phyloP scores from a whole-genome alignment of 2,888 invertebrate genomes.

The Harmothoe impar region DNA sequence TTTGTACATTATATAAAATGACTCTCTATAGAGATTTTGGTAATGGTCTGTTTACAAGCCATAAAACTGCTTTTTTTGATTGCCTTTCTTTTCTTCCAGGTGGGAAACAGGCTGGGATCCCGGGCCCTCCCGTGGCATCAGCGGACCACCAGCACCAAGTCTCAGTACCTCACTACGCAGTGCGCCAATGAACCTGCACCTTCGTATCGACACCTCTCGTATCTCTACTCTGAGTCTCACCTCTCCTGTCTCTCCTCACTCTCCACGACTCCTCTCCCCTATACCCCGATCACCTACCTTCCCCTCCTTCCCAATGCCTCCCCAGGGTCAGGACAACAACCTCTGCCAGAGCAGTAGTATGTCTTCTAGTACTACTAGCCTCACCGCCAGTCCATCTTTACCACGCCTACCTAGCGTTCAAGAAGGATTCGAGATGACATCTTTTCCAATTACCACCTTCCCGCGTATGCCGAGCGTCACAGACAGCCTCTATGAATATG shows the following conservation, averaged over 20 bases:
- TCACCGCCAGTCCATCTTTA: neutral
- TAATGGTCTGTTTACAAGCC: too few relatives aligned
- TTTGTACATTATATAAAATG: too few relatives aligned
- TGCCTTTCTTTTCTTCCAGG: neutral
- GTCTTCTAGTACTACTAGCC: neutral
- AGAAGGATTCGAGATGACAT: slow-evolving; percentile 45
- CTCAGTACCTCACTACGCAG: neutral
- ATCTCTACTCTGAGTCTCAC: slow-evolving; percentile 49
- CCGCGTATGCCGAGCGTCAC: slow-evolving; percentile 31
- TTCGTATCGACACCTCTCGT: slow-evolving; percentile 52
- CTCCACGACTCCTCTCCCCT: slow-evolving; percentile 49
- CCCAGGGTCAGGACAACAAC: neutral
- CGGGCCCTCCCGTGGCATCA: neutral
- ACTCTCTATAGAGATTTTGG: too few relatives aligned
- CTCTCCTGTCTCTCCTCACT: slow-evolving; percentile 52
- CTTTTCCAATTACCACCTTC: slow-evolving; percentile 11
- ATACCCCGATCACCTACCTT: slow-evolving; percentile 13
- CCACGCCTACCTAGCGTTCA: slow-evolving; percentile 38
- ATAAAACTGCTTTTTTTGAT: too few relatives aligned
- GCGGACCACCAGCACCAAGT: neutral
- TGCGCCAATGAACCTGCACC: slow-evolving; percentile 35
- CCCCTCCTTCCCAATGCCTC: slow-evolving; percentile 43
- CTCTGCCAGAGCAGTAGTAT: too few relatives aligned
- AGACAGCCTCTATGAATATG: slow-evolving; percentile 23
- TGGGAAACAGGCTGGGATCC: neutral